phyloP scores from a whole-genome alignment of 2,797 vertebrate genomes.

The Sternarchorhynchus goeldii region DNA sequence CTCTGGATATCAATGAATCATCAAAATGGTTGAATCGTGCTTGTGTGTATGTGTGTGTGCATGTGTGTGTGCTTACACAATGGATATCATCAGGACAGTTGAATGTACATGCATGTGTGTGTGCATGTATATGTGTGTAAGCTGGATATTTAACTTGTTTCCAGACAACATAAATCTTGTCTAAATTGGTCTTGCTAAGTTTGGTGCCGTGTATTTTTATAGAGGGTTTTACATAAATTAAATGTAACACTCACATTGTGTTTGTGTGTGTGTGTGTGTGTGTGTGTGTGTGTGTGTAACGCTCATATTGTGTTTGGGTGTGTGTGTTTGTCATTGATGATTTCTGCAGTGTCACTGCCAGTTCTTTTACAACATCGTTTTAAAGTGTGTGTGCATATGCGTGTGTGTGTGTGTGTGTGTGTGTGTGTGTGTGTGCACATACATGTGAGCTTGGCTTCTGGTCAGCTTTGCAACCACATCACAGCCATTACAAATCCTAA shows the following conservation, averaged over 20 bases:
- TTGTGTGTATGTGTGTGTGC: background rate
- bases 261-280: constrained; percentile 12
- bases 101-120: background rate
- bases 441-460: constrained; percentile 20
- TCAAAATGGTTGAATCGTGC: background rate
- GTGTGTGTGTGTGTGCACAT: constrained; percentile 4
- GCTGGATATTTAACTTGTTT: constrained; percentile 6
- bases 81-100: too few species aligned
- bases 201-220: constrained; percentile 43
- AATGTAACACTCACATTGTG: background rate
- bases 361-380: constrained; percentile 3
- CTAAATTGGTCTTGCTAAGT: constrained; percentile 11
- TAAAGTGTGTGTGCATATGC: constrained; percentile 29
- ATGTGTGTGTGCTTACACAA: background rate
- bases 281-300: constrained; percentile 1
- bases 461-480: constrained; percentile 33
- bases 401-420: constrained; percentile 10
- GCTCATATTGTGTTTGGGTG: background rate
- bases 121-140: background rate
- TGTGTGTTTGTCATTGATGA: constrained; percentile 31
- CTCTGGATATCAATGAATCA: too few species aligned
- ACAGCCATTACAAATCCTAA: constrained; percentile 7
- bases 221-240: constrained; percentile 33
- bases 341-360: constrained; percentile 28
- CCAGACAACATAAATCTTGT: background rate